Evolutionary conservation across 2,797 vertebrate genomes (phyloP).

Genomic region (Thamnophis elegans): DNA sequence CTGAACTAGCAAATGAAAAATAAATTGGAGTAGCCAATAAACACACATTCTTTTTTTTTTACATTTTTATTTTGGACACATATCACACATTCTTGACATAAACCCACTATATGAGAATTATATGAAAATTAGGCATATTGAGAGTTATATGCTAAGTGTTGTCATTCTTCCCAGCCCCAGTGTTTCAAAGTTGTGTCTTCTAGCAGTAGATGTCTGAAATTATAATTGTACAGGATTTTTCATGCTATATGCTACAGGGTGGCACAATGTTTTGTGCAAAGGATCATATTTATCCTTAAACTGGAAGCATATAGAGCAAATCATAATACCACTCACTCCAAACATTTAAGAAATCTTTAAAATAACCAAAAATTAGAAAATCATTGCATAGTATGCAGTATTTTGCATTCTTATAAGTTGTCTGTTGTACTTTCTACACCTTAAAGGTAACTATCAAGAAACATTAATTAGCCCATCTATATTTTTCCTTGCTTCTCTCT

Average conservation of each 20-base stretch:
- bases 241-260: not conserved
- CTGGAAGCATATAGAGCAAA: not conserved
- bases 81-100: not conserved
- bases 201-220: not conserved
- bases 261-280: not conserved
- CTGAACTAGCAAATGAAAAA: not conserved
- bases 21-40: not conserved
- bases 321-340: not conserved
- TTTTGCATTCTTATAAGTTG: not conserved
- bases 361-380: not conserved
- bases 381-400: not conserved
- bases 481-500: not conserved
- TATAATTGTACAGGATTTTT: not conserved
- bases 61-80: no score
- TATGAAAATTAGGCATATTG: not conserved
- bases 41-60: not conserved
- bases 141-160: not conserved
- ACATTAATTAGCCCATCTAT: not conserved
- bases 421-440: not conserved
- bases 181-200: not conserved
- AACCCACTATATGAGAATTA: not conserved
- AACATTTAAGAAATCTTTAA: not conserved
- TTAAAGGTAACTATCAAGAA: not conserved
- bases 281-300: not conserved
- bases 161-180: not conserved